These are phyloP conservation scores for Sphaerodactylus townsendi DNA, from an alignment of 2,113 vertebrate species.

Conservation along the genomic window DNA sequence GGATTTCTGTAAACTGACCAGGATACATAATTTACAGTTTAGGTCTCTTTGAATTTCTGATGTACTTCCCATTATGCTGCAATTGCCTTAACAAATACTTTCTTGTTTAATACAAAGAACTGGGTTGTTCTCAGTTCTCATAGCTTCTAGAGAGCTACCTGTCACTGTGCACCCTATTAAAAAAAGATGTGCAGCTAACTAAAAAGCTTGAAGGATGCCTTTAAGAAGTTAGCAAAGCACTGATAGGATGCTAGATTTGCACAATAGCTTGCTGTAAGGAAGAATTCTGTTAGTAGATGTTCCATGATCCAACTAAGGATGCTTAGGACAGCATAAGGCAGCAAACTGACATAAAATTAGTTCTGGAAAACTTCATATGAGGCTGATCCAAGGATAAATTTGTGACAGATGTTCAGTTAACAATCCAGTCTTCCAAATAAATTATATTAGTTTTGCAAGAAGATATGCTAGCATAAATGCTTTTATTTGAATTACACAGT, in stretches of 20 bases:
- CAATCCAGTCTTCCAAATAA: not conserved
- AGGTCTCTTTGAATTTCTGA: not conserved
- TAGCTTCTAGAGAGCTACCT: not conserved
- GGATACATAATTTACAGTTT: not conserved
- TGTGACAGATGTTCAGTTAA: not conserved
- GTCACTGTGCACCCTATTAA: not conserved
- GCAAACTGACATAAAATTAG: not conserved
- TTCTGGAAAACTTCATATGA: not conserved
- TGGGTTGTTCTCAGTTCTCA: not conserved
- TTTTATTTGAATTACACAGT: constrained; percentile 33
- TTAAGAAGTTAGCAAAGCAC: not conserved
- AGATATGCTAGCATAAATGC: not conserved
- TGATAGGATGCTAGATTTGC: not conserved
- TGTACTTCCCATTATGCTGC: not conserved
- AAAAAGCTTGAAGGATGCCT: not conserved
- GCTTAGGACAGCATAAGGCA: not conserved
- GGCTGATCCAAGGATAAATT: not conserved
- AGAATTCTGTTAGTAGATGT: not conserved
- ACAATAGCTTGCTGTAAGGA: not conserved
- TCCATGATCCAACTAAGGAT: not conserved
- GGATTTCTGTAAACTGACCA: not conserved
- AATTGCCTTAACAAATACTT: not conserved
- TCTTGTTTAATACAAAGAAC: not conserved
- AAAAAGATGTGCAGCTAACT: not conserved
- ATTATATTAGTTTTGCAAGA: not conserved